These are phyloP conservation scores for Latrodectus hesperus DNA, from an alignment of 2,888 invertebrate species.

Conservation along the genomic window DNA sequence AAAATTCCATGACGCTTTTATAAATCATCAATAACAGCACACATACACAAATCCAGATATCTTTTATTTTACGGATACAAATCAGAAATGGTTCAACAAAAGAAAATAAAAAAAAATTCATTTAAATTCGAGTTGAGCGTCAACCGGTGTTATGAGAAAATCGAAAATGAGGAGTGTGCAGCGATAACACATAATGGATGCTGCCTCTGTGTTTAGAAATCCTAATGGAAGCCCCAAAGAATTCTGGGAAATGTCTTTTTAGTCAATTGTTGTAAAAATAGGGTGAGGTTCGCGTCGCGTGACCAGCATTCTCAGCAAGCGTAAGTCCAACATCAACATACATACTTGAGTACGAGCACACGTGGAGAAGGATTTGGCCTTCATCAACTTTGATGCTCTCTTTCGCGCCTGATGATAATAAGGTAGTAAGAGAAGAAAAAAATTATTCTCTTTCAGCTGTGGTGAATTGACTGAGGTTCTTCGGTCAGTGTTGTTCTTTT, in stretches of 20 bases:
- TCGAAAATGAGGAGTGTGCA: not conserved
- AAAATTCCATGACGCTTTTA: too few relatives aligned
- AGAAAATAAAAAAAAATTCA: not conserved
- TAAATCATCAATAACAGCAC: too few relatives aligned
- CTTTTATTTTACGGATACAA: not conserved
- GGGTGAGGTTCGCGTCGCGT: slow-evolving; percentile 29
- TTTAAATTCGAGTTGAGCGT: not conserved
- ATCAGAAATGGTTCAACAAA: not conserved
- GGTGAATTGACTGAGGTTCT: not conserved
- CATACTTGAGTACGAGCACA: slow-evolving; percentile 9
- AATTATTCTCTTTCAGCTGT: not conserved
- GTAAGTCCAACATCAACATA: slow-evolving; percentile 8
- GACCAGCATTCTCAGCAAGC: slow-evolving; percentile 44
- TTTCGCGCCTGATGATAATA: slow-evolving; percentile 13
- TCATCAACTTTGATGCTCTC: slow-evolving; percentile 8
- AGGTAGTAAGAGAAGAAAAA: not conserved
- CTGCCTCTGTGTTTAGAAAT: not conserved
- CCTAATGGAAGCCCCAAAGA: not conserved
- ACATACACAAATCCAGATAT: too few relatives aligned
- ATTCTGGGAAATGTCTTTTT: too few relatives aligned
- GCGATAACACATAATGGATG: not conserved
- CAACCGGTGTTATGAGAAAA: not conserved
- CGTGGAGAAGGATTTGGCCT: slow-evolving; percentile 28
- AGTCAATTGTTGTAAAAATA: too few relatives aligned
- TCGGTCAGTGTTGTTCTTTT: slow-evolving; percentile 14